Evolutionary conservation across 2,113 vertebrate genomes (phyloP).

Genomic region (Parus major): DNA sequence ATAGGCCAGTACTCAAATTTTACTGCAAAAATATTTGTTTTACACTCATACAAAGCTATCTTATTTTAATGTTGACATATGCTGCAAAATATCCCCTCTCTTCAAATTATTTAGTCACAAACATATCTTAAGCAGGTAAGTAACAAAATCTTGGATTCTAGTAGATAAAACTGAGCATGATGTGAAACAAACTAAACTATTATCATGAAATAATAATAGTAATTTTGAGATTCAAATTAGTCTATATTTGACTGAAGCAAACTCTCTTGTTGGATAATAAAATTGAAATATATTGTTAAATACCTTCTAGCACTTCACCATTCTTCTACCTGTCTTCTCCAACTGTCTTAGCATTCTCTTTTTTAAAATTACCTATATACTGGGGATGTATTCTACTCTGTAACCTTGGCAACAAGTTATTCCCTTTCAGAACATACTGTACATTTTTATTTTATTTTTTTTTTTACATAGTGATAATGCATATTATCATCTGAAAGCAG

Average conservation of each 20-base stretch:
- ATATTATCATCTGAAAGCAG: constrained; percentile 8
- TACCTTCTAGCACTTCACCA: background rate
- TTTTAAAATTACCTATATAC: constrained; percentile 12
- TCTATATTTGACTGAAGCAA: background rate
- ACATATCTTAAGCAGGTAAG: background rate
- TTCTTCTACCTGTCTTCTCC: background rate
- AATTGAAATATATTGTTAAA: background rate
- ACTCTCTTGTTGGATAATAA: background rate
- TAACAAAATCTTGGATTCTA: background rate
- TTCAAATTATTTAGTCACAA: background rate
- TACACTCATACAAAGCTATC: background rate
- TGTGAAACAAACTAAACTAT: background rate
- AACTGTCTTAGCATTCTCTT: background rate
- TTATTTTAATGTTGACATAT: background rate
- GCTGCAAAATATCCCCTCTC: background rate
- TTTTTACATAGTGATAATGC: background rate
- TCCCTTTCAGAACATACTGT: background rate
- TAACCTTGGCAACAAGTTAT: constrained; percentile 54
- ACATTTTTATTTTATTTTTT: constrained; percentile 4
- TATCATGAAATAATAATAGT: background rate
- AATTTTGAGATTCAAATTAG: background rate
- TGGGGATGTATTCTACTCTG: background rate
- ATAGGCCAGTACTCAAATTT: background rate
- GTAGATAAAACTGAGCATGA: background rate
- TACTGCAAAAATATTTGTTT: background rate